Evolutionary conservation across 2,888 invertebrate genomes (phyloP), one percentile per base, ranked within the genome.

Genomic region (Aethes cnicana): DNA sequence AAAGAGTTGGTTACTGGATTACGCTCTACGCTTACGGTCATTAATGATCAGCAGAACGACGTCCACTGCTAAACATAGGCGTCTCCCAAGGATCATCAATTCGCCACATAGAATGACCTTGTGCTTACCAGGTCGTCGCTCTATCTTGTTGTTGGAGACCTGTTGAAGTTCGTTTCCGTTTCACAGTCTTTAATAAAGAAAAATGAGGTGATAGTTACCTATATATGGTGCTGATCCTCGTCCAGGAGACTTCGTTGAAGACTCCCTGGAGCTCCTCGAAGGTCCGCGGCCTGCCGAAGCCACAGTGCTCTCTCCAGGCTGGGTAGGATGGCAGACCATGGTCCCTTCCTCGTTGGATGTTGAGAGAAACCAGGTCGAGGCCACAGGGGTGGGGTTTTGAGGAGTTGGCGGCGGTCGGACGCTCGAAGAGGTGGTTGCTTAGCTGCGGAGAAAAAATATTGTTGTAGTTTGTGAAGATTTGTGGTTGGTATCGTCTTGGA

Each of bases 261-360:
- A 93, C 90, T 1, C 77, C 81, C 0, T 80, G 73, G 53, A 96
- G 86, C 61, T 95, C 93, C 0, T 90, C 81, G 78, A 96, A 96
- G 37, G 79, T 91, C 21, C 69, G 84, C 0, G 93, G 92, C 11
- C 89, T 80, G 0, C 90, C 74, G 33, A 97, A 83, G 0, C 94
- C 94, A 64, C 97, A 98, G 68, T 93, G 92, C 48, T 93, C 90
- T 39, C 97, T 86, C 94, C 95, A 97, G 21, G 90, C 90, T 0
- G 93, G 91, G 79, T 97, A 97, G 0, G 94, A 84, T 0, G 95
- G 94, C 49, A 97, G 84, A 0, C 97, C 97, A 75, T 97, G 97
- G 86, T 97, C 97, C 1, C 97, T 84, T 0, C 97, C 97, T 23
- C 97, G 91, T 79, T 97, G 97, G 65, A 97, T 95, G 80, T 97